Conservation (phyloP, 2,113 vertebrate genomes). For the Pimephales promelas region DNA sequence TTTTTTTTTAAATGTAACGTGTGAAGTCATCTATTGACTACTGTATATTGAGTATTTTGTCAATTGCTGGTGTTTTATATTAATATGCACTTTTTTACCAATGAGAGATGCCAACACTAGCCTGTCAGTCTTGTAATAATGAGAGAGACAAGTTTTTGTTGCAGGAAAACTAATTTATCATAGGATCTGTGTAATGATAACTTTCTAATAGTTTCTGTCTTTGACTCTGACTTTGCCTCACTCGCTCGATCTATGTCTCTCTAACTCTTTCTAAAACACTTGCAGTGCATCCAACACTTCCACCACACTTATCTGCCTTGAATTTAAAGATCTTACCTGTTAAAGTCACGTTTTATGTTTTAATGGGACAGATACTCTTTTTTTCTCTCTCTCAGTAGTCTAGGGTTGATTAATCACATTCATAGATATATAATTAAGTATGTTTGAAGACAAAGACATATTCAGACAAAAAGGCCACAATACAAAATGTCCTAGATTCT, state of each 20-base stretch:
- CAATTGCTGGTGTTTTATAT: neutral
- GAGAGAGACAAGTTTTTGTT: neutral
- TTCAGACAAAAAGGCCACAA: neutral
- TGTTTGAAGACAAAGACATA: neutral
- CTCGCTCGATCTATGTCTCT: neutral
- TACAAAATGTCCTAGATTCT: neutral
- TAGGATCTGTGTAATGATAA: neutral
- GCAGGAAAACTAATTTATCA: neutral
- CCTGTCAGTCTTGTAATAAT: neutral
- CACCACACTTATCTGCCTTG: neutral
- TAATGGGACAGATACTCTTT: neutral
- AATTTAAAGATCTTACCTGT: constrained; percentile 29
- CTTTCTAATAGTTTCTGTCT: too few relatives aligned
- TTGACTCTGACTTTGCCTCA: too few relatives aligned
- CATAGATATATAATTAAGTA: neutral
- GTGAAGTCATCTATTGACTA: neutral
- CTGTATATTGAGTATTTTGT: neutral
- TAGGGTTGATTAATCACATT: neutral
- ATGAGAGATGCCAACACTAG: neutral
- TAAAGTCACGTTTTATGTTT: neutral
- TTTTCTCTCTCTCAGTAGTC: neutral
- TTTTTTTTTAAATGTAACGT: neutral
- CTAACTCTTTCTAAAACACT: neutral
- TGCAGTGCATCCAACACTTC: neutral
- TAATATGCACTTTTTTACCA: neutral